A percentile compares a stretch with the other conserved stretches of the same genome.
phyloP scores from a whole-genome alignment of 2,113 vertebrate genomes.

The Pollimyrus isidori region DNA sequence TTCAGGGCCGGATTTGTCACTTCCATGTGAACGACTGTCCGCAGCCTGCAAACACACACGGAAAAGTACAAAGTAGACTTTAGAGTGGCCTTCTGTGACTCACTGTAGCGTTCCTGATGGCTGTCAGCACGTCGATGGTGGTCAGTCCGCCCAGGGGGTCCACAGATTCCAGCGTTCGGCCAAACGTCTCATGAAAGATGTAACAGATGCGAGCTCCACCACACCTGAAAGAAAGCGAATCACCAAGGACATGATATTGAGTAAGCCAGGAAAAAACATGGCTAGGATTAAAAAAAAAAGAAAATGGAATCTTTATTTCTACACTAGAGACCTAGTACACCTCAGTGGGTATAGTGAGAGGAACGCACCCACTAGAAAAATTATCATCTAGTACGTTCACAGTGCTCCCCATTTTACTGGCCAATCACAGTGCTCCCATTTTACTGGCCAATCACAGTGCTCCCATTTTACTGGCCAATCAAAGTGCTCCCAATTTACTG shows the following conservation, averaged over 20 bases:
- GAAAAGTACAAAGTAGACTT: background rate
- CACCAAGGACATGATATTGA: background rate
- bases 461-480: background rate
- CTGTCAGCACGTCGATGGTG: conserved; percentile 94
- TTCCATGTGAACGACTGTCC: background rate
- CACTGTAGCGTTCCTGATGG: conserved; percentile 96
- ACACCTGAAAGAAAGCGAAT: conserved; percentile 65
- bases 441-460: background rate
- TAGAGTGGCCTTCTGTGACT: conserved; percentile 39
- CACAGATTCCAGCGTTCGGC: conserved; percentile 91
- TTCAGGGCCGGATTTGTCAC: background rate
- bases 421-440: too few species aligned
- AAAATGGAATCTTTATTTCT: background rate
- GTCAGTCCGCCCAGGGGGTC: conserved; percentile 91
- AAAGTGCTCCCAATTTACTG: too few species aligned
- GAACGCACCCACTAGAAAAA: background rate
- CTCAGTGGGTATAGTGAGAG: background rate
- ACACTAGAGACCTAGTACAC: background rate
- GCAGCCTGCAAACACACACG: background rate
- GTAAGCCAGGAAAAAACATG: background rate
- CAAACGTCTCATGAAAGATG: conserved; percentile 97
- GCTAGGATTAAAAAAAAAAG: background rate
- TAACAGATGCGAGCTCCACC: conserved; percentile 97
- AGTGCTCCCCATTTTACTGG: too few species aligned
- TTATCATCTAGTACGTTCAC: background rate